Base-by-base conservation (phyloP, 2,888 invertebrate species). In the Amiota communis region DNA sequence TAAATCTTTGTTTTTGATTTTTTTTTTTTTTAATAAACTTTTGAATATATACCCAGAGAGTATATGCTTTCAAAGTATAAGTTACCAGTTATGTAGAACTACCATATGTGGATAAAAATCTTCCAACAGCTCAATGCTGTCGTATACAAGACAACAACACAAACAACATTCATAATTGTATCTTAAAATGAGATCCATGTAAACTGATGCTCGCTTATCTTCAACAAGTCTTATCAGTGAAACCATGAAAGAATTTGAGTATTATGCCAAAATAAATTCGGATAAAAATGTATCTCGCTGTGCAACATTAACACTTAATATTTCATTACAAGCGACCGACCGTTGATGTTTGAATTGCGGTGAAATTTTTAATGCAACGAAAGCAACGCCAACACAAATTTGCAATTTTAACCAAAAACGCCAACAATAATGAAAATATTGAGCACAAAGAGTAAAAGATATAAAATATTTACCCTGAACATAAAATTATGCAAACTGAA, bases 271-370 rank as follows among this genome's bases (percentile, higher is more conserved):
- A 48, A 17, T n/a, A 15, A 23, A 23, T 36, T 36, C 36, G 36
- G 36, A 3, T n/a, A 4, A 15, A 59, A 59, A 59, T 8, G 20
- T 17, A 8, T 59, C 8, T 17, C 75, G 71, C 72, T 77, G 75
- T 48, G 81, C 77, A 84, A 84, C 79, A 81, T 84, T 80, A 84
- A 84, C 72, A 76, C 74, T 75, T 77, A 84, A 83, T 83, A 85
- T 85, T 85, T 84, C 76, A 85, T 84, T 85, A 80, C 83, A 81
- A 51, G 51, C 23, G 78, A 23, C 23, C 23, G 23, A 23, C 3
- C 3, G 23, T 2, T 23, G 23, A 23, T 23, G 23, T 23, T 23
- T 23, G 23, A 23, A 23, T 23, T 23, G 23, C 23, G 23, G 23
- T 3, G 3, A 23, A 23, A 23, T 23, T 23, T 23, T 36, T 36